Evolutionary conservation across 2,888 invertebrate species (phyloP).

Genomic region (Pycnomerus fuliginosus): DNA sequence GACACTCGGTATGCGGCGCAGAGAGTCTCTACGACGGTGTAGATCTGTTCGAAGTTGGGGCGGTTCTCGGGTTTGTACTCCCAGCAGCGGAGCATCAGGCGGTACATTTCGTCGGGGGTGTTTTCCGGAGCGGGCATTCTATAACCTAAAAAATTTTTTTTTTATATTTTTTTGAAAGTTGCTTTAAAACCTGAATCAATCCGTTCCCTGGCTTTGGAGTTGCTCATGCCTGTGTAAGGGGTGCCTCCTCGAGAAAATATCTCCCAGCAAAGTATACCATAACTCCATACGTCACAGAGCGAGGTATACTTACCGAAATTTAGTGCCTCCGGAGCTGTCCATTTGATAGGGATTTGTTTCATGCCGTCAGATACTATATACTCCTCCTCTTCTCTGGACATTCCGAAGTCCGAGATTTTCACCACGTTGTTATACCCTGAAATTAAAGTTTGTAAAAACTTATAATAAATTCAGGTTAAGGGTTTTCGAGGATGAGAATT

Average conservation of each 20-base stretch:
- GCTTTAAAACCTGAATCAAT: constrained; percentile 73
- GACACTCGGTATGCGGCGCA: constrained; percentile 48
- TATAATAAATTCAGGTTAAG: too few relatives aligned
- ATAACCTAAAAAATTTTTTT: too few relatives aligned
- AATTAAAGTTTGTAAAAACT: constrained; percentile 15
- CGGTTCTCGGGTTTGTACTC: constrained; percentile 88
- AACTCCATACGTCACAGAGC: constrained; percentile 96
- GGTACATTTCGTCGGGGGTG: constrained; percentile 86
- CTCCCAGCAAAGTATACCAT: constrained; percentile 95
- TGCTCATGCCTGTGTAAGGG: constrained; percentile 92
- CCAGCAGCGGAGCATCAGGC: constrained; percentile 91
- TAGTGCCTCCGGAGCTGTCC: constrained; percentile 96
- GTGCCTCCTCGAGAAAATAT: constrained; percentile 92
- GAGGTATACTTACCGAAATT: constrained; percentile 97
- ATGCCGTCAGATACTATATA: constrained; percentile 96
- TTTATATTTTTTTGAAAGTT: too few relatives aligned
- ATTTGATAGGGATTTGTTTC: constrained; percentile 98
- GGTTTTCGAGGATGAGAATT: too few relatives aligned
- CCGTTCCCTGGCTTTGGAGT: constrained; percentile 89
- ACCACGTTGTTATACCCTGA: constrained; percentile 78
- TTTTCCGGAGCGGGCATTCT: constrained; percentile 90
- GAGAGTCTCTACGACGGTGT: constrained; percentile 69
- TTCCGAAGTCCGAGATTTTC: constrained; percentile 97
- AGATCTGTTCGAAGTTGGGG: constrained; percentile 90
- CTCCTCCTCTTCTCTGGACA: constrained; percentile 96